Evolutionary conservation across 2,888 invertebrate species (phyloP).

Genomic region (Rotaria macrura): DNA sequence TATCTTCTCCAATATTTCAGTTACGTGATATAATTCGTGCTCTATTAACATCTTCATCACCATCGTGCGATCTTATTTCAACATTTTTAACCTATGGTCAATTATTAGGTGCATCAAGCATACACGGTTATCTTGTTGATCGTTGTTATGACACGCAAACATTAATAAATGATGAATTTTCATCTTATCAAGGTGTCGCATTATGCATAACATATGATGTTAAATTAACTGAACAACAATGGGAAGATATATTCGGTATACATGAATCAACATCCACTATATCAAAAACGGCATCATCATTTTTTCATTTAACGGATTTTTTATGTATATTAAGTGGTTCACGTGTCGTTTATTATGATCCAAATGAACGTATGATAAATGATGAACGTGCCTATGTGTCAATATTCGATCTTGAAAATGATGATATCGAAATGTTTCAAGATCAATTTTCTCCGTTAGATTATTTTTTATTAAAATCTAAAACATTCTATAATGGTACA

Average conservation of each 20-base stretch:
- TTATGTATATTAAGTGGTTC: constrained; percentile 32
- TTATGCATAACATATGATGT: constrained; percentile 29
- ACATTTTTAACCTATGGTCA: not conserved
- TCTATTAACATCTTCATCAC: not conserved
- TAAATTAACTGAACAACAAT: constrained; percentile 31
- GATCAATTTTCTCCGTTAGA: constrained; percentile 34
- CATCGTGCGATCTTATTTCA: not conserved
- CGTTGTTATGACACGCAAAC: not conserved
- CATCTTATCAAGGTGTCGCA: constrained; percentile 23
- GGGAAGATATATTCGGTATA: constrained; percentile 32
- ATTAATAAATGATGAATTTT: constrained; percentile 11
- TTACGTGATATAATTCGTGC: constrained; percentile 7
- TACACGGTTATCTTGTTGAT: constrained; percentile 18
- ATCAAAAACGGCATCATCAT: not conserved
- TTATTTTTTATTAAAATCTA: constrained; percentile 26
- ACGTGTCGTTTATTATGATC: constrained; percentile 32
- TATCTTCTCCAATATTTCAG: not conserved
- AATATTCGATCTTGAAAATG: constrained; percentile 32
- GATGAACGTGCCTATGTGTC: constrained; percentile 32
- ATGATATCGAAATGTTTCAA: constrained; percentile 26
- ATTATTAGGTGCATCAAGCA: not conserved
- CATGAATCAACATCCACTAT: constrained; percentile 21
- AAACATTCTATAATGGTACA: constrained; percentile 30
- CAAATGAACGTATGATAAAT: constrained; percentile 25
- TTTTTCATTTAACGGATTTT: constrained; percentile 26